Base-by-base conservation (phyloP, 1,140 invertebrate genomes). In the Heliconius melpomene region DNA sequence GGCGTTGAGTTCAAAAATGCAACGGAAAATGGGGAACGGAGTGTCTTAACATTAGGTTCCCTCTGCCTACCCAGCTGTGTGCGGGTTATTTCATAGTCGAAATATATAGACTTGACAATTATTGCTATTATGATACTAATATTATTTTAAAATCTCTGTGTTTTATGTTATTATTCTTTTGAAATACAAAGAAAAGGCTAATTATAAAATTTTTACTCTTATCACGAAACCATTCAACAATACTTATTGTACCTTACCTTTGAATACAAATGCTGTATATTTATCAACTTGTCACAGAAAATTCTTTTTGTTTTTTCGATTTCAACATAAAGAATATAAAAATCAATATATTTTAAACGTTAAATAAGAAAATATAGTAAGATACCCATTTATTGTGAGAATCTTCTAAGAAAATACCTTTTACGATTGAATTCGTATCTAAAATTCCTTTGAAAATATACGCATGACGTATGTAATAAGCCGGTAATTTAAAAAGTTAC, bases 401-500 rank as follows among this genome's bases (percentile, higher is more conserved):
- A 29, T 66, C 11, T 66, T 66, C 13, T 11, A 29, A 66, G 23
- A 66, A 66, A n/a, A 66, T 16, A 66, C 5, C 1, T 66, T 75
- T 75, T 76, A 46, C 36, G 26, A 76, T 76, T 23, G n/a, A 66
- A 76, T 66, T 60, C 75, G 9, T 76, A 66, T 76, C 75, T 38
- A 76, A 76, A 66, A 66, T 66, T 66, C 60, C 26, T 26, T 66
- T 1, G 60, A 16, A 26, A 66, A 66, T 29, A 26, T 18, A 66
- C 26, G 60, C 60, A 16, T 66, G 26, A 66, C 60, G 26, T 66
- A 66, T 13, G 23, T 66, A 66, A 66, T 66, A 16, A 66, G 23
- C 26, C 60, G 26, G 60, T 66, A 29, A 66, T 66, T 66, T 66
- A 29, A 66, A 26, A 66, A 76, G 75, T 76, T 66, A 66, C 75